Percentiles rank a stretch among this genome's conserved stretches.
Evolutionary conservation across 2,888 invertebrate species (phyloP).

Genomic region (Notodonta dromedarius): DNA sequence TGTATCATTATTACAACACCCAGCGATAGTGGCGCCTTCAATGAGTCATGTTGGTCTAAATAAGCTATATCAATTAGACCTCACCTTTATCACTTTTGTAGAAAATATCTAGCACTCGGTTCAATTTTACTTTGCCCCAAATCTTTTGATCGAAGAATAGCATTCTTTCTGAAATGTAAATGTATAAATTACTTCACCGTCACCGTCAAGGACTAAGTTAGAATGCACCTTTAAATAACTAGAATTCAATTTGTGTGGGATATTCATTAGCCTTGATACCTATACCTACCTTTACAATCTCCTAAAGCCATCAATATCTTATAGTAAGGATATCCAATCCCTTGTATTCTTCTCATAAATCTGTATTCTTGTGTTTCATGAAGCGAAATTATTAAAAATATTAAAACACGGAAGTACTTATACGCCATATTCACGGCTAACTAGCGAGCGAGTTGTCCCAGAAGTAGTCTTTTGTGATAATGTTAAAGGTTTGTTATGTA

Average conservation of each 20-base stretch:
- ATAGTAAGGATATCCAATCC: conserved; percentile 60
- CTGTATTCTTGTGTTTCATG: conserved; percentile 20
- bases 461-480: neutral
- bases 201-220: neutral
- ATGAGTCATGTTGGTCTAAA: no score
- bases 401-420: neutral
- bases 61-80: conserved; percentile 21
- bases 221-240: no score
- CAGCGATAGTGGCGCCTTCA: no score
- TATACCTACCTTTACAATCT: conserved; percentile 61
- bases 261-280: no score
- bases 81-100: conserved; percentile 59
- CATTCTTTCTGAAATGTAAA: conserved; percentile 47
- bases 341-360: conserved; percentile 51
- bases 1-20: no score
- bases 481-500: conserved; percentile 21
- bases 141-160: conserved; percentile 60
- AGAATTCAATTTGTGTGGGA: no score
- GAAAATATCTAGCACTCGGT: conserved; percentile 68
- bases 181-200: neutral
- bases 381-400: conserved; percentile 12
- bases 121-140: conserved; percentile 55
- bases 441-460: neutral
- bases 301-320: conserved; percentile 64
- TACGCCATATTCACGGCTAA: neutral